Base-by-base conservation (phyloP, 2,797 vertebrate genomes). In the Molossus alvarezi region DNA sequence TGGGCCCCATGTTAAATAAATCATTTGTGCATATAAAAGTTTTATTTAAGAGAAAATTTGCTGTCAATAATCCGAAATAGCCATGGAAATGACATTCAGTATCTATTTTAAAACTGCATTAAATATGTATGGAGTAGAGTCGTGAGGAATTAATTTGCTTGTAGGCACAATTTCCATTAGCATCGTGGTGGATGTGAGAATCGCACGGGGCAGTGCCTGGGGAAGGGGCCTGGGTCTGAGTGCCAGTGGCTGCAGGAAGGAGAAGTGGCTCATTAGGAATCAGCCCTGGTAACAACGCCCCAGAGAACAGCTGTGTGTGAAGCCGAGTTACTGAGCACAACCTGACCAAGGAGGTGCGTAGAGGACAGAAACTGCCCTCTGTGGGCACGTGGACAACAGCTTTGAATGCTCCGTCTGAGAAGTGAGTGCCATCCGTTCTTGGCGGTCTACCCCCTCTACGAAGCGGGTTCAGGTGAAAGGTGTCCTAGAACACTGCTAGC, bases 21-120 rank as follows among this genome's bases (percentile, higher is more conserved):
- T 79, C 73, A 89, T 62, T 27, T 53, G 69, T 58, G 77, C 76
- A 55, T 71, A 83, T 65, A 86, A 84, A 95, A 95, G 41, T 94
- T 94, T 94, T 89, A 80, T 88, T 95, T 90, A 71, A 95, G 94
- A 95, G 69, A 86, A 95, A 93, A 86, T 67, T 81, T 92, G 64
- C 79, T 62, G 60, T 90, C 1, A 9, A 72, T 92, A 73, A 88
- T 64, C 65, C 84, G 57, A 91, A 97, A 88, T 58, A 89, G 57
- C 60, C 67, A 55, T 67, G 73, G 93, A 91, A 92, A 97, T 81
- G 85, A 94, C 57, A 77, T 91, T 87, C 94, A 37, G 73, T 64
- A 48, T 81, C 95, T 94, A 95, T 92, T 97, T 97, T 95, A 10
- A 95, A 97, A 96, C 84, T 69, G 75, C 83, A 94, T 95, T 94